A percentile compares a stretch with the other conserved stretches of the same genome.
phyloP scores from a whole-genome alignment of 2,888 invertebrate genomes.

The Agrochola lota region DNA sequence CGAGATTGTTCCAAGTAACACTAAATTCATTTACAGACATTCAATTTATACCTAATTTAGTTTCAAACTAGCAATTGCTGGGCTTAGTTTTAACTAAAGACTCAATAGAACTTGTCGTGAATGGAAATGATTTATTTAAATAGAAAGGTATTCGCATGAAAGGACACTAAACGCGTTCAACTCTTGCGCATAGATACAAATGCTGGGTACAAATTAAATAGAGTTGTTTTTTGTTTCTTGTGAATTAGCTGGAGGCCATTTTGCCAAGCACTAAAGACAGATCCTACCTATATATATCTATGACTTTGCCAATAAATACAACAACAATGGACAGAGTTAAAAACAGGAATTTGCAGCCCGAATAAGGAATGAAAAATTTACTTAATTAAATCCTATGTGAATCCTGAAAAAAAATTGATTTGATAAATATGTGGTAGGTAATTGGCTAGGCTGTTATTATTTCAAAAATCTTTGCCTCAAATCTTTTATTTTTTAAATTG shows the following conservation, averaged over 20 bases:
- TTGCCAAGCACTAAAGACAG: not conserved
- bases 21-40: slow-evolving; percentile 32
- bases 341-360: not conserved
- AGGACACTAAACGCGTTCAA: slow-evolving; percentile 48
- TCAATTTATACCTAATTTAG: slow-evolving; percentile 38
- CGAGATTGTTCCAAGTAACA: slow-evolving; percentile 21
- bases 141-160: slow-evolving; percentile 62
- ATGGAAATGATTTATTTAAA: slow-evolving; percentile 63
- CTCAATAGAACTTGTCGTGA: slow-evolving; percentile 51
- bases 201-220: slow-evolving; percentile 1
- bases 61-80: slow-evolving; percentile 23
- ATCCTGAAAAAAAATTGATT: not conserved
- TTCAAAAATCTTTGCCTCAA: not conserved
- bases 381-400: too few relatives aligned
- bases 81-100: slow-evolving; percentile 39
- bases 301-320: too few relatives aligned
- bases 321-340: not conserved
- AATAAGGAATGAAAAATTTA: not conserved
- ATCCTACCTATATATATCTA: not conserved
- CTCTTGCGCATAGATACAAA: slow-evolving; percentile 6
- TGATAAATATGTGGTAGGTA: not conserved
- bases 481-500: not conserved
- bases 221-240: slow-evolving; percentile 26
- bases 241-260: not conserved
- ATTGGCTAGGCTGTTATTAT: not conserved